Percentiles rank a stretch among this genome's conserved stretches.
phyloP scores from a whole-genome alignment of 2,888 invertebrate genomes.

The Sialis lutaria region DNA sequence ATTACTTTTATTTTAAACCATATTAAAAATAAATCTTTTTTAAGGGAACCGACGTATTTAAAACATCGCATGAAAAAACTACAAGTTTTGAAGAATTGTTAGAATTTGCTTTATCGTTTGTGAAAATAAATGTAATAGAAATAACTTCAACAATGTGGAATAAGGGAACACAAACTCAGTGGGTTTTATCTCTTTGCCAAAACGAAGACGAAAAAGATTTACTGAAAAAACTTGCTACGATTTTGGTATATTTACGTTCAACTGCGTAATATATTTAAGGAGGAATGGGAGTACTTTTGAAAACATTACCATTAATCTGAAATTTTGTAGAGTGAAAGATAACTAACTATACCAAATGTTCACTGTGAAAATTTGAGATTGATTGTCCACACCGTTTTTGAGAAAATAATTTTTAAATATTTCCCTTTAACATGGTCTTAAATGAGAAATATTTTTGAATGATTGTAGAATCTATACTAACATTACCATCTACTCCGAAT shows the following conservation, averaged over 20 bases:
- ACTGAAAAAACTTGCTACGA: constrained; percentile 48
- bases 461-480: no score
- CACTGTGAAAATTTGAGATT: no score
- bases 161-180: constrained; percentile 20
- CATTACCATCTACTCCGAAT: no score
- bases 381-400: no score
- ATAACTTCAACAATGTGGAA: constrained; percentile 25
- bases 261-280: not conserved
- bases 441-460: no score
- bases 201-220: constrained; percentile 34
- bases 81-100: constrained; percentile 39
- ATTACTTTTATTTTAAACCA: not conserved
- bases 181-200: constrained; percentile 39
- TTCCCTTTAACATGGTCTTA: no score
- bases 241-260: constrained; percentile 43
- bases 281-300: no score
- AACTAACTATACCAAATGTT: no score
- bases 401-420: no score
- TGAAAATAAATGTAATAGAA: constrained; percentile 26
- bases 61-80: constrained; percentile 23
- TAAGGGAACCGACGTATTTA: not conserved
- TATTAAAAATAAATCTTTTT: not conserved
- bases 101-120: constrained; percentile 41
- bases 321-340: no score
- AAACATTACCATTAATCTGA: no score